Evolutionary conservation across 1,140 invertebrate genomes (phyloP), one percentile per base, ranked within the genome.

Genomic region (Batillaria attramentaria): DNA sequence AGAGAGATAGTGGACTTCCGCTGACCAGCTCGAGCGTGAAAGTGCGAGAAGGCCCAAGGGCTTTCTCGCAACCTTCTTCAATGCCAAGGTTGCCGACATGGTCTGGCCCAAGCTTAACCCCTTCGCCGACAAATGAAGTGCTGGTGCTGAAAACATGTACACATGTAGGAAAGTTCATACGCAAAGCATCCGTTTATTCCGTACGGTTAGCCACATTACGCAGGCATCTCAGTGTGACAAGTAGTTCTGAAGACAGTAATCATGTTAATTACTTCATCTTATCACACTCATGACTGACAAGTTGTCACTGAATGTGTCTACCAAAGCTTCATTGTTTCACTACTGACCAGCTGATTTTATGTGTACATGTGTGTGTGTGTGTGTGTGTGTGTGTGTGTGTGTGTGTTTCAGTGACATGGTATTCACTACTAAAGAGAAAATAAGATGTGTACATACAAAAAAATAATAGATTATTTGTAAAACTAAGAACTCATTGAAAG

Each of bases 51-150:
- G n/a, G 50, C 50, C 73, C 73, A 75, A 75, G 73, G 73, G 73
- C 54, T 75, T 75, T 75, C 73, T 75, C 54, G 54, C 73, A 75
- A 75, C 73, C 73, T 75, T 75, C 73, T 75, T 75, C 73, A 75
- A 75, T 75, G 73, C 73, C 73, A 75, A 75, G 73, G 73, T 75
- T 75, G 73, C 62, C 57, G 20, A 57, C 73, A 57, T 35, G 3
- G 18, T 62, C 57, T 62, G 6, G 10, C 33, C 57, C 33, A 31
- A n/a, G n/a, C n/a, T 70, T 70, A 70, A 70, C 68, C 68, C 68
- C 39, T 70, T 70, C 68, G n/a, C n/a, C n/a, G n/a, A n/a, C n/a
- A n/a, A n/a, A n/a, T n/a, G n/a, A n/a, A n/a, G n/a, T n/a, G n/a
- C n/a, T n/a, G n/a, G n/a, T 2, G 50, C 18, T 54, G n/a, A 54